A percentile compares a stretch with the other conserved stretches of the same genome.
Evolutionary conservation across 2,797 vertebrate species (phyloP).

Genomic region (Aulostomus chinensis): DNA sequence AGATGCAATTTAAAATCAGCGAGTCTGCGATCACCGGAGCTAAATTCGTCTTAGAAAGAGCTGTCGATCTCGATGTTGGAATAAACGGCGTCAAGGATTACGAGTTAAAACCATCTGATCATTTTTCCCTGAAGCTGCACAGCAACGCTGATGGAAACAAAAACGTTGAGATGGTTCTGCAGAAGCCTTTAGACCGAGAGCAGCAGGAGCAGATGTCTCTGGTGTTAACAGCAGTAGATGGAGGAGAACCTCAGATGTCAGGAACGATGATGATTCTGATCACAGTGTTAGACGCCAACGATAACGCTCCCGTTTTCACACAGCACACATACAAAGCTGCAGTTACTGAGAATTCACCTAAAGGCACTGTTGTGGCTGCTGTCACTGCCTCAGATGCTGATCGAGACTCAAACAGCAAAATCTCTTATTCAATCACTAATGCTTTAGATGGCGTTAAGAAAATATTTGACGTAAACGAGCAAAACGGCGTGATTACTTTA

Average conservation of each 20-base stretch:
- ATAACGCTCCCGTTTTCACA: slow-evolving; percentile 71
- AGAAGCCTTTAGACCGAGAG: slow-evolving; percentile 74
- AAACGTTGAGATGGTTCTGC: slow-evolving; percentile 69
- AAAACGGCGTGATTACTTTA: slow-evolving; percentile 24
- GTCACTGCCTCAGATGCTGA: slow-evolving; percentile 47
- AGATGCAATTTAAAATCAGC: slow-evolving; percentile 67
- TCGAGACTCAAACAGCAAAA: not conserved
- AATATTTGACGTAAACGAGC: slow-evolving; percentile 20
- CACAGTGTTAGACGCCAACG: slow-evolving; percentile 67
- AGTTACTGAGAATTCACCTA: slow-evolving; percentile 60
- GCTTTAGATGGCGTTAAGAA: not conserved
- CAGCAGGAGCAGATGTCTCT: slow-evolving; percentile 55
- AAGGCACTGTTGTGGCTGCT: slow-evolving; percentile 42
- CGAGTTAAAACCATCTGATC: slow-evolving; percentile 48
- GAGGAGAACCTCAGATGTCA: slow-evolving; percentile 67
- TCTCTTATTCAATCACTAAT: slow-evolving; percentile 32
- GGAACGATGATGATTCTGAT: slow-evolving; percentile 67
- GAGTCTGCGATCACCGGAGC: slow-evolving; percentile 66
- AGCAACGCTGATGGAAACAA: slow-evolving; percentile 43
- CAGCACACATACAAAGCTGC: slow-evolving; percentile 51
- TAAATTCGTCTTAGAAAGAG: slow-evolving; percentile 70
- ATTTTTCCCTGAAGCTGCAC: slow-evolving; percentile 59
- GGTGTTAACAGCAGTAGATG: slow-evolving; percentile 68
- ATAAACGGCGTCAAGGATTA: slow-evolving; percentile 63
- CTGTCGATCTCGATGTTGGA: slow-evolving; percentile 78